Evolutionary conservation across 2,888 invertebrate genomes (phyloP), one percentile per base, ranked within the genome.

Genomic region (Drosophila austrosaltans): DNA sequence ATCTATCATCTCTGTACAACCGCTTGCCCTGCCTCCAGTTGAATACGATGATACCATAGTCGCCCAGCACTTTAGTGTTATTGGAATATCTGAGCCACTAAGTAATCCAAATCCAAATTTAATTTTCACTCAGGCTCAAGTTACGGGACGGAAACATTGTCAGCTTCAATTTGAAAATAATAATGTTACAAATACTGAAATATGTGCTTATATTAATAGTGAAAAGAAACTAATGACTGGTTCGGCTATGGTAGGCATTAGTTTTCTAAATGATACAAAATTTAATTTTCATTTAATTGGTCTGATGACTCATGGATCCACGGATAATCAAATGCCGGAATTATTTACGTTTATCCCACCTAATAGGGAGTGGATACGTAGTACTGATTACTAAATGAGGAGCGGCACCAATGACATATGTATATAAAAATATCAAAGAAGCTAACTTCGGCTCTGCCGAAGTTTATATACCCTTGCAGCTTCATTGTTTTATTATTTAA

Each of bases 91-190:
- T 10, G 6, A 2, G n/a, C 3, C n/a, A n/a, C n/a, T n/a, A 2
- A 16, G 1, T n/a, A 12, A 30, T 39, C 8, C 22, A 8, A n/a
- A 3, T 8, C 36, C 36, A 10, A 36, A 36, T 36, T 36, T 36
- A 4, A 10, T 36, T 36, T 8, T 36, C 36, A 36, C 20, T 40
- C n/a, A 22, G 8, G 53, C 40, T 22, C 28, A 53, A 30, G 54
- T 40, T n/a, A 54, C 54, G 2, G 54, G 66, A 5, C 66, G 8
- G 1, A n/a, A 1, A n/a, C 40, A 54, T 20, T 66, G 66, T 4
- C 60, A 54, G 32, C 30, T n/a, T n/a, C 61, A 60, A 42, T 54
- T 39, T n/a, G 32, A 5, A 1, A 53, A 30, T n/a, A 3, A 53
- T n/a, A 2, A 28, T 20, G 7, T 53, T n/a, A 30, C 66, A 28